These are phyloP conservation scores for Spisula subtruncata DNA, from an alignment of 2,888 invertebrate species.

Conservation along the genomic window DNA sequence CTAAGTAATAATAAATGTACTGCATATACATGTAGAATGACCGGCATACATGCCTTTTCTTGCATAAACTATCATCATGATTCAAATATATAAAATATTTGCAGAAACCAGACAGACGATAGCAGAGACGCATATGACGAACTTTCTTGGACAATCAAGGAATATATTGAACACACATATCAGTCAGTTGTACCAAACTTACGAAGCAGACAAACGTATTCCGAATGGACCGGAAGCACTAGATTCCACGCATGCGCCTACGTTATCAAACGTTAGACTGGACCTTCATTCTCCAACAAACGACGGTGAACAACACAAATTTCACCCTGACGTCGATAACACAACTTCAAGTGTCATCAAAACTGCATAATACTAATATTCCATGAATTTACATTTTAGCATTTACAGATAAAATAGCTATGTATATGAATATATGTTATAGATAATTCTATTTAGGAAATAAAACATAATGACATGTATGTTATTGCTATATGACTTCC, in stretches of 20 bases:
- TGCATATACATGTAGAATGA: too few relatives aligned
- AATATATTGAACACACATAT: not conserved
- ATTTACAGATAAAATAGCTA: too few relatives aligned
- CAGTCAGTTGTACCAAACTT: not conserved
- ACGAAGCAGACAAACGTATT: not conserved
- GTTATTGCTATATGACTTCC: too few relatives aligned
- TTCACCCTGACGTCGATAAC: not conserved
- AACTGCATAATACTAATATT: not conserved
- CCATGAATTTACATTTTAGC: too few relatives aligned
- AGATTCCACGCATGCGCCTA: not conserved
- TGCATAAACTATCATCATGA: too few relatives aligned
- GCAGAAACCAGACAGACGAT: not conserved
- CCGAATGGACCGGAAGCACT: not conserved
- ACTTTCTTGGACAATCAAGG: not conserved
- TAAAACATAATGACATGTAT: too few relatives aligned
- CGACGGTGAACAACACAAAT: not conserved
- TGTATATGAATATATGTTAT: too few relatives aligned
- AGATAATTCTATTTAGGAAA: too few relatives aligned
- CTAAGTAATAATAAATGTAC: too few relatives aligned
- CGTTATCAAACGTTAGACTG: not conserved
- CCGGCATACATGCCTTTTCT: too few relatives aligned
- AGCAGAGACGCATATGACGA: not conserved
- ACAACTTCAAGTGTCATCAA: not conserved
- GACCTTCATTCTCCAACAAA: not conserved
- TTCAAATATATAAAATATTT: not conserved